phyloP scores from a whole-genome alignment of 92 coral and sea anemone species.

The Chrysogorgia sp. region DNA sequence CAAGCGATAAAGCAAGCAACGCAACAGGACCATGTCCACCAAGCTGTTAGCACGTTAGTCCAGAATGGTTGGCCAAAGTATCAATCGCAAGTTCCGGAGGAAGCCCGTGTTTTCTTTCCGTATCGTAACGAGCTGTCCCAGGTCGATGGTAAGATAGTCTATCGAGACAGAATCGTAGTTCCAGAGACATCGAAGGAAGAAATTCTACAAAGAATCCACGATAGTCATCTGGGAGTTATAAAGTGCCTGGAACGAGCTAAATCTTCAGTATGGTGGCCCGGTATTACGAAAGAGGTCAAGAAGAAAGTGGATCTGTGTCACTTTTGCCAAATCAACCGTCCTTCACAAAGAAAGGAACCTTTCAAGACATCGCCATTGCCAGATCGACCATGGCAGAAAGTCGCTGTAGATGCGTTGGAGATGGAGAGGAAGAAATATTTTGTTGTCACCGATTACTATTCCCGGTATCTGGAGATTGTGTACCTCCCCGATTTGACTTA shows the following conservation, averaged over 20 bases:
- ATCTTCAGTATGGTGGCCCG: slow-evolving; percentile 52
- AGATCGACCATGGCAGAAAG: slow-evolving; percentile 59
- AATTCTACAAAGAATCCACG: not conserved
- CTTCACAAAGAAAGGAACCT: slow-evolving; percentile 36
- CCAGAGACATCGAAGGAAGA: not conserved
- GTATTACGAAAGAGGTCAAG: slow-evolving; percentile 47
- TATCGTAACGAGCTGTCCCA: slow-evolving; percentile 42
- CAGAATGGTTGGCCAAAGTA: slow-evolving; percentile 57
- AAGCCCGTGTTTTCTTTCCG: slow-evolving; percentile 11
- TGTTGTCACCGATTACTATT: slow-evolving; percentile 50
- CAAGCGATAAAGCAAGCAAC: slow-evolving; percentile 28
- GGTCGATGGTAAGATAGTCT: slow-evolving; percentile 44
- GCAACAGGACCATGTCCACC: too few relatives aligned
- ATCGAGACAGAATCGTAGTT: not conserved
- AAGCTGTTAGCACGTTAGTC: not conserved
- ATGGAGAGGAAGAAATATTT: slow-evolving; percentile 41
- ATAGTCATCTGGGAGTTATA: slow-evolving; percentile 16
- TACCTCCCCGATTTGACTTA: slow-evolving; percentile 40
- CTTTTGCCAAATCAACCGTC: slow-evolving; percentile 43
- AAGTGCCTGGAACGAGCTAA: slow-evolving; percentile 11
- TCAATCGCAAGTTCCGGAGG: slow-evolving; percentile 44
- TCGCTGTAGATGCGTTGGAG: slow-evolving; percentile 52
- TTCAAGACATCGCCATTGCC: slow-evolving; percentile 34
- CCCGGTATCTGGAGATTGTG: slow-evolving; percentile 44
- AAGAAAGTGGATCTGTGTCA: slow-evolving; percentile 39